A percentile compares a stretch with the other conserved stretches of the same genome.
These are phyloP conservation scores for Azorinus chamasolen DNA, from an alignment of 2,888 invertebrate genomes.

Conservation along the genomic window DNA sequence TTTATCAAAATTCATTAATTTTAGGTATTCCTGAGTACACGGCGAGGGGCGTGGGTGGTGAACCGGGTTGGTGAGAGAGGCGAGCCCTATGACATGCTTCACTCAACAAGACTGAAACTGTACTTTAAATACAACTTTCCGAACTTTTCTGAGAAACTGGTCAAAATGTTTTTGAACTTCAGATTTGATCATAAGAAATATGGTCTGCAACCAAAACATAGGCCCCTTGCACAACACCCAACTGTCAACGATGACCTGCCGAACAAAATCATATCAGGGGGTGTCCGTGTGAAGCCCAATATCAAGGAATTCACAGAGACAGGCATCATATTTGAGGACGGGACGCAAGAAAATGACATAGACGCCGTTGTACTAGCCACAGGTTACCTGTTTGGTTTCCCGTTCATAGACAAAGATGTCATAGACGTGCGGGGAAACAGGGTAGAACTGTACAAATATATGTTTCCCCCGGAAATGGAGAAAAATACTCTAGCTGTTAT, in stretches of 20 bases:
- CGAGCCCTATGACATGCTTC: background rate
- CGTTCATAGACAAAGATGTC: constrained; percentile 84
- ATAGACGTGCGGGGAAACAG: constrained; percentile 76
- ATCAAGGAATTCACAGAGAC: constrained; percentile 76
- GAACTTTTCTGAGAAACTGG: background rate
- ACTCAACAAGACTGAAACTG: constrained; percentile 43
- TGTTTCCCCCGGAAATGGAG: constrained; percentile 85
- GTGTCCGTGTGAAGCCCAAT: constrained; percentile 83
- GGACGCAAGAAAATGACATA: constrained; percentile 29
- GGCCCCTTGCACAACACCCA: constrained; percentile 75
- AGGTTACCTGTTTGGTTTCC: constrained; percentile 86
- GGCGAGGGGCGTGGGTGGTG: constrained; percentile 1
- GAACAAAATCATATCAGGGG: constrained; percentile 84
- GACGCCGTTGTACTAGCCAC: constrained; percentile 85
- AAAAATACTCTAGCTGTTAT: constrained; percentile 86
- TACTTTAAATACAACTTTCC: constrained; percentile 51
- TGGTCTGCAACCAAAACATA: constrained; percentile 85
- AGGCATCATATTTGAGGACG: constrained; percentile 80
- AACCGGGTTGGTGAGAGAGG: constrained; percentile 1
- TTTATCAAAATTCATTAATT: no score
- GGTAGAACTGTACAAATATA: constrained; percentile 86
- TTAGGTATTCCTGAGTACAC: constrained; percentile 14
- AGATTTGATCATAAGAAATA: constrained; percentile 85
- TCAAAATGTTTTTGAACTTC: constrained; percentile 69
- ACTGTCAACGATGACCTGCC: constrained; percentile 86